A percentile compares a stretch with the other conserved stretches of the same genome.
These are phyloP conservation scores for Spea hammondii DNA, from an alignment of 2,797 vertebrate species.

Conservation along the genomic window DNA sequence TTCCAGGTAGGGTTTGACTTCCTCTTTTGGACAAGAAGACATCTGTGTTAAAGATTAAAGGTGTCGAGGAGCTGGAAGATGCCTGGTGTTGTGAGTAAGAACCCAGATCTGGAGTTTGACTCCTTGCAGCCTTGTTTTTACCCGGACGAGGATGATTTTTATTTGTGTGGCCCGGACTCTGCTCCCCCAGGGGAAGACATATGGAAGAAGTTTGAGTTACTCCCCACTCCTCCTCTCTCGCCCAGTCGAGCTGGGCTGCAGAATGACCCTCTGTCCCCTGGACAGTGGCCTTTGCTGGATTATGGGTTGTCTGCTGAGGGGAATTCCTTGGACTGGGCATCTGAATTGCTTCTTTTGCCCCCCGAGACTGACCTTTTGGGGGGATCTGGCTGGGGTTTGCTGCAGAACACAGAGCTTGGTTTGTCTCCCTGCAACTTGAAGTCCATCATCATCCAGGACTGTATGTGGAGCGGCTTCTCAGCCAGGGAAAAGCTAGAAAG, in stretches of 20 bases:
- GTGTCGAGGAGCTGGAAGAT: constrained; percentile 67
- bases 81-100: constrained; percentile 90
- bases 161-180: constrained; percentile 90
- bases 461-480: constrained; percentile 98
- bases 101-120: constrained; percentile 95
- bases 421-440: constrained; percentile 77
- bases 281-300: constrained; percentile 53
- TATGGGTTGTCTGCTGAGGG: constrained; percentile 68
- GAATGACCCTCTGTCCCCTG: constrained; percentile 67
- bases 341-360: constrained; percentile 83
- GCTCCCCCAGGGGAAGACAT: constrained; percentile 98
- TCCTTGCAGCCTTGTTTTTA: constrained; percentile 97
- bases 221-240: constrained; percentile 91
- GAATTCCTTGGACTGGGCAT: constrained; percentile 87
- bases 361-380: constrained; percentile 85
- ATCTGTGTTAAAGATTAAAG: constrained; percentile 46
- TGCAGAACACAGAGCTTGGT: constrained; percentile 75
- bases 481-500: constrained; percentile 92
- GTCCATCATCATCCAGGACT: constrained; percentile 94
- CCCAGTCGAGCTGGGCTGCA: constrained; percentile 87
- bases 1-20: constrained; percentile 54
- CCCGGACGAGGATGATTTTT: constrained; percentile 97
- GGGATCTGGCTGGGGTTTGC: constrained; percentile 71
- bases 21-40: constrained; percentile 24
- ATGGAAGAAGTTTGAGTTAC: constrained; percentile 99